phyloP scores from a whole-genome alignment of 2,113 vertebrate genomes.

The human region DNA sequence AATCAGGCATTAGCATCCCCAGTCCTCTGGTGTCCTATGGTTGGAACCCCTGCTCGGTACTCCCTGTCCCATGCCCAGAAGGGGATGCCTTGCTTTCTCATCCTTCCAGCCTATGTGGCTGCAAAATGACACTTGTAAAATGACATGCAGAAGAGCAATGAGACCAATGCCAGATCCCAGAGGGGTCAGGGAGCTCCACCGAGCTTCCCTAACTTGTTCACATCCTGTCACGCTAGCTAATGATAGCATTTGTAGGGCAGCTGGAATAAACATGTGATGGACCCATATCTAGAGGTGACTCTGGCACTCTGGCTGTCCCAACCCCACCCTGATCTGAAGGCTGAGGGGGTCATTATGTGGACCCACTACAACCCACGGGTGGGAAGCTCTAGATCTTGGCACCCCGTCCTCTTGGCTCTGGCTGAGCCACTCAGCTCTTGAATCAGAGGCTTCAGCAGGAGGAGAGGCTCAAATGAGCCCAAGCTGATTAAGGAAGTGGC shows the following conservation, averaged over 20 bases:
- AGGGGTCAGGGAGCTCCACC: background rate
- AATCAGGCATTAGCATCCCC: background rate
- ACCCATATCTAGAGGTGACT: background rate
- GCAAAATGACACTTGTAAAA: background rate
- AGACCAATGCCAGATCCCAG: background rate
- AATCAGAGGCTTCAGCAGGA: background rate
- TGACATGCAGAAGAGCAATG: background rate
- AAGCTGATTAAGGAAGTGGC: conserved; percentile 73
- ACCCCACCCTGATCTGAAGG: background rate
- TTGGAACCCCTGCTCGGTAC: background rate
- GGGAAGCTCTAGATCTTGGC: background rate
- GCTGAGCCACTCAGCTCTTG: background rate
- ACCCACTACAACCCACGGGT: background rate
- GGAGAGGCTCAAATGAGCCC: conserved; percentile 54
- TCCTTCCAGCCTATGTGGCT: background rate
- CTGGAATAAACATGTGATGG: background rate
- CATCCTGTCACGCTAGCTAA: background rate
- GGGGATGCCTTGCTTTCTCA: background rate
- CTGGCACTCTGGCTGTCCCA: background rate
- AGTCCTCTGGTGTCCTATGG: too few species aligned
- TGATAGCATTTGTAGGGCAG: background rate
- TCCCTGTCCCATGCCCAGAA: fast-evolving
- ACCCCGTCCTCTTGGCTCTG: background rate
- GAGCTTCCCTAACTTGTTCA: background rate
- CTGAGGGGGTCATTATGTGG: background rate